Base-by-base conservation (phyloP, 2,113 vertebrate genomes). In the Pituophis catenifer region DNA sequence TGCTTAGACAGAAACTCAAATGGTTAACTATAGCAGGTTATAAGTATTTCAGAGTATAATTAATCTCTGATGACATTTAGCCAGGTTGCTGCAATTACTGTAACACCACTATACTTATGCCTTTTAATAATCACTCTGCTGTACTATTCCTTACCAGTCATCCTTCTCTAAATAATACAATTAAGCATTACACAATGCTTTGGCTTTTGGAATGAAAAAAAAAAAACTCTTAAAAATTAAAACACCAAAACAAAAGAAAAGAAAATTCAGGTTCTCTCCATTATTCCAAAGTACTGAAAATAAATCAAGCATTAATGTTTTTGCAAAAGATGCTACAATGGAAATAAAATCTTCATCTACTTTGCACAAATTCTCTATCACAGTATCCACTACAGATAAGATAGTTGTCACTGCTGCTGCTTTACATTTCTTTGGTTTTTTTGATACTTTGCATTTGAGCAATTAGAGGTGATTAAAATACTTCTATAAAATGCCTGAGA, bases 261-360 rank as follows among this genome's bases (percentile, higher is more conserved):
- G 29, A 15, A 70, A 54, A 29, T 24, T 12, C n/a, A 59, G 29
- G 50, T 59, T 88, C 62, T 50, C 12, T 11, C 55, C 21, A 23
- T 90, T 24, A 86, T 13, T 87, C 13, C 13, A 29, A 33, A 94
- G 93, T 86, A 90, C 53, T 95, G 70, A 52, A 52, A 57, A 88
- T 92, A n/a, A 81, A 33, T 1, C 23, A 29, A 7, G 19, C 11
- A n/a, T 15, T 19, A 57, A 17, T 50, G 4, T n/a, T 62, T 21
- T 93, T 5, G 1, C 38, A 0, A 1, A 3, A 2, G 1, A 92
- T n/a, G 38, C 4, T 1, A 89, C 75, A 9, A 3, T 50, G 52
- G 0, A 38, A 81, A 57, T 59, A 17, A 15, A 65, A 11, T 62
- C 24, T 26, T 29, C 11, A 70, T 81, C 70, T 38, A 19, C 33